phyloP scores from a whole-genome alignment of 2,797 vertebrate species.

The Acropternis orthonyx region DNA sequence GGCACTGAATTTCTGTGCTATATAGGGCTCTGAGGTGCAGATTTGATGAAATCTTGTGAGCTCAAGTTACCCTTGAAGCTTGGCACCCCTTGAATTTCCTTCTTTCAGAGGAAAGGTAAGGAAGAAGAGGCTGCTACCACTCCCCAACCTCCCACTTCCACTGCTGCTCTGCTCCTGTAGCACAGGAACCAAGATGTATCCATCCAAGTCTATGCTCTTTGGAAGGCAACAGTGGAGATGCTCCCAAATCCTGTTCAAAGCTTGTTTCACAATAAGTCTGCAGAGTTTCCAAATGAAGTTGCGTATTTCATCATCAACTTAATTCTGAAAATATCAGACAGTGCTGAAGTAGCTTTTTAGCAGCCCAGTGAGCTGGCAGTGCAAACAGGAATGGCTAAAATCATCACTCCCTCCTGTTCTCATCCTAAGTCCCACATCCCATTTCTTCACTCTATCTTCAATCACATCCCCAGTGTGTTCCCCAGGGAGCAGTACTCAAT shows the following conservation, averaged over 20 bases:
- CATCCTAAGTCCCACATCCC: neutral
- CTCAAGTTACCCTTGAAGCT: neutral
- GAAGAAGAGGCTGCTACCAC: neutral
- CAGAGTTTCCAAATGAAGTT: neutral
- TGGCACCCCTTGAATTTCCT: neutral
- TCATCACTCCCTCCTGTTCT: neutral
- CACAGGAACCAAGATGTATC: neutral
- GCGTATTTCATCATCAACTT: neutral
- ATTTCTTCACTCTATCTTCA: neutral
- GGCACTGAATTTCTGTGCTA: neutral
- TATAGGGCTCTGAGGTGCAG: neutral
- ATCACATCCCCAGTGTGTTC: fast-evolving
- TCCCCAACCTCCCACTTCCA: neutral
- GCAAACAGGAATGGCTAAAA: neutral
- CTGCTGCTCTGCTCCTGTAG: neutral
- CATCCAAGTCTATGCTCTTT: neutral
- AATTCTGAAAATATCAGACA: neutral
- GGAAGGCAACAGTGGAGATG: neutral
- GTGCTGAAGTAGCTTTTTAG: neutral
- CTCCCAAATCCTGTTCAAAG: neutral
- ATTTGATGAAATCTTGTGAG: neutral
- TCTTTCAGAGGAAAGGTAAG: neutral
- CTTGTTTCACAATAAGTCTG: neutral
- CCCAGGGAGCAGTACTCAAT: neutral
- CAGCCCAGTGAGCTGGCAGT: neutral